phyloP scores from a whole-genome alignment of 2,888 invertebrate genomes.

The Cataglyphis albicans region DNA sequence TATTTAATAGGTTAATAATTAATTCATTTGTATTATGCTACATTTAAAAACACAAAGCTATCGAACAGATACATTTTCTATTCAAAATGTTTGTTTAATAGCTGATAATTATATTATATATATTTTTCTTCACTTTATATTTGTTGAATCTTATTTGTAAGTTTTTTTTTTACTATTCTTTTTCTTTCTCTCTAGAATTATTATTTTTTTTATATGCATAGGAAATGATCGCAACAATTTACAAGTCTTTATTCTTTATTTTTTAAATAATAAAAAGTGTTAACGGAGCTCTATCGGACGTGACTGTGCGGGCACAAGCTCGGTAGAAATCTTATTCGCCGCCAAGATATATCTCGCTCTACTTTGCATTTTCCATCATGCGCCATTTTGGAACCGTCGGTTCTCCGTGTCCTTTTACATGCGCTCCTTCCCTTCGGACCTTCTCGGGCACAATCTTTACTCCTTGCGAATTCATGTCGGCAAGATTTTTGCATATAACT shows the following conservation, averaged over 20 bases:
- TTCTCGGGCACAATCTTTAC: constrained; percentile 52
- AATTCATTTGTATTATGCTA: constrained; percentile 5
- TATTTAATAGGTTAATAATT: constrained; percentile 6
- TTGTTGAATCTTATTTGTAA: background rate
- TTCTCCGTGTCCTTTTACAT: constrained; percentile 15
- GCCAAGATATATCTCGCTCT: constrained; percentile 56
- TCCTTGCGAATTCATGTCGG: constrained; percentile 51
- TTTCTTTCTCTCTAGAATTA: background rate
- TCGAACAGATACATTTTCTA: background rate
- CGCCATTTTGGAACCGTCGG: constrained; percentile 36
- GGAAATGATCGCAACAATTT: constrained; percentile 10
- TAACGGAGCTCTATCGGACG: constrained; percentile 67
- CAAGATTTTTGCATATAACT: constrained; percentile 27
- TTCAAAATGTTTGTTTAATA: background rate
- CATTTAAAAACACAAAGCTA: background rate
- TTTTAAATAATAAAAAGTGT: constrained; percentile 51
- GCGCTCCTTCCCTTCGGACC: constrained; percentile 38
- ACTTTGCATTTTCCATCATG: constrained; percentile 70
- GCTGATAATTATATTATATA: background rate
- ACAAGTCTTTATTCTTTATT: constrained; percentile 29
- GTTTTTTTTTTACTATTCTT: background rate
- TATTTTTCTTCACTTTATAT: background rate
- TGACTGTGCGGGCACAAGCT: constrained; percentile 58
- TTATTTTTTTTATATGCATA: background rate
- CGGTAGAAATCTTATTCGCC: constrained; percentile 55